Percentiles rank a stretch among this genome's conserved stretches.
These are phyloP conservation scores for Microcebus lehilahytsara DNA, from an alignment of 2,113 vertebrate species.

Conservation along the genomic window DNA sequence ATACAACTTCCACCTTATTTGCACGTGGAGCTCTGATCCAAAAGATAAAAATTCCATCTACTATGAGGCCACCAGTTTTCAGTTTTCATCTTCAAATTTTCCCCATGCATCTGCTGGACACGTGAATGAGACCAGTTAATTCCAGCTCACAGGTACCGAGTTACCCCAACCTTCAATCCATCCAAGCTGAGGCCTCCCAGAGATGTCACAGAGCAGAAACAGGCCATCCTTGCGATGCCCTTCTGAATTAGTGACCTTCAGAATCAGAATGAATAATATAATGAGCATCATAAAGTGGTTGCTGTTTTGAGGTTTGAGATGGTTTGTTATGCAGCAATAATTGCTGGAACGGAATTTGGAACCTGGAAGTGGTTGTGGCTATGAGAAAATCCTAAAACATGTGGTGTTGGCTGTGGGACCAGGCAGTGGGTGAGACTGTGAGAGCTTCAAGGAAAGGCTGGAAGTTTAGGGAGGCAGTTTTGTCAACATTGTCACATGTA, in stretches of 20 bases:
- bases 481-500: neutral
- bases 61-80: neutral
- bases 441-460: neutral
- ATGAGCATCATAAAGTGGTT: neutral
- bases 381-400: neutral
- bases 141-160: neutral
- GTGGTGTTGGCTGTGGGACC: neutral
- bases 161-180: neutral
- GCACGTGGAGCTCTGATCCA: neutral
- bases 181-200: neutral
- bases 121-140: neutral
- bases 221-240: too few species aligned
- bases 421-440: neutral
- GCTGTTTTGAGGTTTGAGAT: neutral
- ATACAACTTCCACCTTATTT: neutral
- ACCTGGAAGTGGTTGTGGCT: neutral
- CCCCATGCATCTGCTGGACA: neutral
- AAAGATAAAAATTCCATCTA: neutral
- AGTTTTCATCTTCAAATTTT: neutral
- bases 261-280: neutral
- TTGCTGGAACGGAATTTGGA: neutral
- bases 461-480: neutral
- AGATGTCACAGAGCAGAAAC: neutral
- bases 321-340: neutral
- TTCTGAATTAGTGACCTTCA: neutral